Conservation (phyloP, 2,113 vertebrate species). For the Sinocyclocheilus anshuiensis region DNA sequence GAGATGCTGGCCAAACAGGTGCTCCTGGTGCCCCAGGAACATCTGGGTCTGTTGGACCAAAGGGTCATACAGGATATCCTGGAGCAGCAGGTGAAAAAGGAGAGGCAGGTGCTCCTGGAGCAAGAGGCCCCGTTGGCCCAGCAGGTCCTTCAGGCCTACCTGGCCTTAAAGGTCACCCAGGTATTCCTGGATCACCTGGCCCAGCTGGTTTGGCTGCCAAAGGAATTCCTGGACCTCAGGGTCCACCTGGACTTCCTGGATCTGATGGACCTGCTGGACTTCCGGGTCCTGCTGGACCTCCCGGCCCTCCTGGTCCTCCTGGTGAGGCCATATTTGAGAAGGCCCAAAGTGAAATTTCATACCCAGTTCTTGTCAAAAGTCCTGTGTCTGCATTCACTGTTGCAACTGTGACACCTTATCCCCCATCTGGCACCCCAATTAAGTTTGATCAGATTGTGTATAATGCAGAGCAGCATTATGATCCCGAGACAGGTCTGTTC, state of each 20-base stretch:
- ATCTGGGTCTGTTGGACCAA: conserved; percentile 82
- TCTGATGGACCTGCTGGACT: conserved; percentile 77
- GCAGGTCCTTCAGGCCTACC: conserved; percentile 82
- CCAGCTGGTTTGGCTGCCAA: conserved; percentile 86
- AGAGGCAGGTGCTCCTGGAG: conserved; percentile 81
- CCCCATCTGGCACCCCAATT: conserved; percentile 84
- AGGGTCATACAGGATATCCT: conserved; percentile 81
- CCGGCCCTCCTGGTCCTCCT: conserved; percentile 85
- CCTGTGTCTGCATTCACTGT: conserved; percentile 93
- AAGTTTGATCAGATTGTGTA: conserved; percentile 94
- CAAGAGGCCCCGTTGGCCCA: conserved; percentile 84
- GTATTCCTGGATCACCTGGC: conserved; percentile 86
- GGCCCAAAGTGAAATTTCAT: conserved; percentile 78
- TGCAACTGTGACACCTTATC: conserved; percentile 89
- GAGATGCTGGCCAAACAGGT: conserved; percentile 81
- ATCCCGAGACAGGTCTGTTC: conserved; percentile 89
- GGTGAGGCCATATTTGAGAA: conserved; percentile 82
- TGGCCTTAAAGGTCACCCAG: conserved; percentile 89
- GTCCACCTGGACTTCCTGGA: conserved; percentile 85
- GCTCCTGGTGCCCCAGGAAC: conserved; percentile 83
- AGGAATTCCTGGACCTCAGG: conserved; percentile 85
- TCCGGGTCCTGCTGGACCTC: conserved; percentile 68
- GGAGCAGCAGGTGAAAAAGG: conserved; percentile 83
- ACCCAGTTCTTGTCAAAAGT: conserved; percentile 80
- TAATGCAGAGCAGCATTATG: conserved; percentile 94